Conservation (phyloP, 2,888 invertebrate species). For the Erannis defoliaria region DNA sequence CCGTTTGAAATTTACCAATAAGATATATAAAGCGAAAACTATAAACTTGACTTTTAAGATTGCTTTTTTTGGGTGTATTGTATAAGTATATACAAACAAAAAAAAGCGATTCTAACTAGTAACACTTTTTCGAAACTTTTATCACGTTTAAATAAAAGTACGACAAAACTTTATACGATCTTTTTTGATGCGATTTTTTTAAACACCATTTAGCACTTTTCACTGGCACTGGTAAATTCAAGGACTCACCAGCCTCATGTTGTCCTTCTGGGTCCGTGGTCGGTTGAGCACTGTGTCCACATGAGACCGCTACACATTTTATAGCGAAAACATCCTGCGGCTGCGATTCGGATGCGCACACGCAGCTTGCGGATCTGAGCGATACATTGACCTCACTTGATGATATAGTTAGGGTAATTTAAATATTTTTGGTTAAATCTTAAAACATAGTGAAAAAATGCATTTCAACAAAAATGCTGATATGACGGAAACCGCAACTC, state of each 20-base stretch:
- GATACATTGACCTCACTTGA: conserved; percentile 78
- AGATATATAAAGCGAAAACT: too few species aligned
- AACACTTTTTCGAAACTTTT: background rate
- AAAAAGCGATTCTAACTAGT: background rate
- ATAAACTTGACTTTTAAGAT: too few species aligned
- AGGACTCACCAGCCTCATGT: conserved; percentile 85
- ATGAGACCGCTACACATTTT: conserved; percentile 74
- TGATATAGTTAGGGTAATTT: conserved; percentile 54
- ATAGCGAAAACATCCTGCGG: conserved; percentile 77
- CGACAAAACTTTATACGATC: too few species aligned
- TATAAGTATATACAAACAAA: background rate
- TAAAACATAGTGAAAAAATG: background rate
- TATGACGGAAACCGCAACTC: background rate
- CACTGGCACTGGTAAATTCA: conserved; percentile 58
- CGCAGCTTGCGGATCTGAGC: conserved; percentile 62
- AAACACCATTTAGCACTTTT: conserved; percentile 20
- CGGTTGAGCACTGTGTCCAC: conserved; percentile 73
- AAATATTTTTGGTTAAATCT: conserved; percentile 28
- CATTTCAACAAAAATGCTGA: background rate
- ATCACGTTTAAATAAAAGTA: background rate
- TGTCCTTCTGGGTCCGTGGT: conserved; percentile 77
- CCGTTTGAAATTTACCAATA: background rate
- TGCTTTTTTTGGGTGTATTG: too few species aligned
- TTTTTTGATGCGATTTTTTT: background rate
- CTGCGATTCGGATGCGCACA: conserved; percentile 68